Percentiles rank a stretch among this genome's conserved stretches.
These are phyloP conservation scores for Perizoma affinitatum DNA, from an alignment of 2,888 invertebrate genomes.

Conservation along the genomic window DNA sequence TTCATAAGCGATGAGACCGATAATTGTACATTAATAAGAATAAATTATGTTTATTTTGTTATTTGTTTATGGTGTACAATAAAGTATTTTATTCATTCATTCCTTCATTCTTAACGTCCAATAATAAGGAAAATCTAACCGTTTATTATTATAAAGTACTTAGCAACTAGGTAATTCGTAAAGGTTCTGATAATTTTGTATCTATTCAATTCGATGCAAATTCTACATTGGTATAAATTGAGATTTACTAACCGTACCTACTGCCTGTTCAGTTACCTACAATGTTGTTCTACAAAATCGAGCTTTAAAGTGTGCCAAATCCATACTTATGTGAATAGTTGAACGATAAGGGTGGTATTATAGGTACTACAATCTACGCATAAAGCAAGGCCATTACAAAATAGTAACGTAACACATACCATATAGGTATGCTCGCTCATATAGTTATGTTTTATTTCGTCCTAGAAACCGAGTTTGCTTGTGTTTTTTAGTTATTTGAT, in stretches of 20 bases:
- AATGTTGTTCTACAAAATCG: conserved; percentile 18
- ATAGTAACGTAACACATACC: conserved; percentile 31
- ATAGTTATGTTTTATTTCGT: conserved; percentile 36
- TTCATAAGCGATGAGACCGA: too few species aligned
- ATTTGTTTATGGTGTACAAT: too few species aligned
- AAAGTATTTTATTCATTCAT: too few species aligned
- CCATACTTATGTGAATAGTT: conserved; percentile 26
- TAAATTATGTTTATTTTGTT: too few species aligned
- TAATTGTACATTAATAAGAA: too few species aligned
- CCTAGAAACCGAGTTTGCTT: conserved; percentile 38
- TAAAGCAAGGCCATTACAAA: conserved; percentile 44
- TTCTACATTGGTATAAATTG: neutral
- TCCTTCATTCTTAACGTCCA: neutral
- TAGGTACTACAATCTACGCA: conserved; percentile 26
- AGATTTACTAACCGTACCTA: neutral
- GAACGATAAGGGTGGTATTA: conserved; percentile 32
- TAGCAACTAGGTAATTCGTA: neutral
- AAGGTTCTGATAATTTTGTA: neutral
- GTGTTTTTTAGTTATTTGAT: neutral
- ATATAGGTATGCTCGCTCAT: conserved; percentile 18
- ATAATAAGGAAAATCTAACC: conserved; percentile 5
- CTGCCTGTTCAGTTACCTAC: neutral
- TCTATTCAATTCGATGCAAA: neutral
- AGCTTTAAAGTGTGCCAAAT: conserved; percentile 31
- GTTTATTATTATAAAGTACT: neutral